Evolutionary conservation across 2,113 vertebrate genomes (phyloP).

Genomic region (Genyomyrus donnyi): DNA sequence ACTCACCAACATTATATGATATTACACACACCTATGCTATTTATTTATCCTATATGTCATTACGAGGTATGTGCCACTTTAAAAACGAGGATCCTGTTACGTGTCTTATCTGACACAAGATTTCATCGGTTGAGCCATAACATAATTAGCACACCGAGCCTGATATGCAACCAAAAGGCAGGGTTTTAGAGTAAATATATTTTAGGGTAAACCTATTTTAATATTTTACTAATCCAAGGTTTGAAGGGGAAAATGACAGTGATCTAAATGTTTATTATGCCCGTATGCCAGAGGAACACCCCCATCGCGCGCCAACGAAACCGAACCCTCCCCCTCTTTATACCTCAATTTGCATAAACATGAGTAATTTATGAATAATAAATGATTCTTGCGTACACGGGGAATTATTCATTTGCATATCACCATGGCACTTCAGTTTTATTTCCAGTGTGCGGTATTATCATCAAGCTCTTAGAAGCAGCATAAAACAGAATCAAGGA

Average conservation of each 20-base stretch:
- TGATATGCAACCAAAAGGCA: background rate
- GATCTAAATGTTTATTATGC: slow-evolving; percentile 30
- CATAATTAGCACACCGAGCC: background rate
- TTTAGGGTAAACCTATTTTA: background rate
- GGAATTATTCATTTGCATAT: slow-evolving; percentile 87
- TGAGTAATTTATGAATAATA: slow-evolving; percentile 95
- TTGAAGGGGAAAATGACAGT: background rate
- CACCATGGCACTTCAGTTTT: slow-evolving; percentile 77
- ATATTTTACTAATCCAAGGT: background rate
- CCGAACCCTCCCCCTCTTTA: slow-evolving; percentile 32
- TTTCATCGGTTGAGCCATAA: background rate
- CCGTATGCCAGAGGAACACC: slow-evolving; percentile 40
- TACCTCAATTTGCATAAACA: slow-evolving; percentile 88
- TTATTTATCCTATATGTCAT: background rate
- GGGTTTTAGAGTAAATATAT: background rate
- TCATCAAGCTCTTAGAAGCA: slow-evolving; percentile 68
- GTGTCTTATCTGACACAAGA: background rate
- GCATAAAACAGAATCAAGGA: slow-evolving; percentile 70
- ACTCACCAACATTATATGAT: background rate
- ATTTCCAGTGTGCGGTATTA: slow-evolving; percentile 65
- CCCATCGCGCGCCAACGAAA: slow-evolving; percentile 28
- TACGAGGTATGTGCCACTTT: background rate
- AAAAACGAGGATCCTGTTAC: background rate
- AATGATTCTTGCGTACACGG: slow-evolving; percentile 76
- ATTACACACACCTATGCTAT: background rate